Percentiles rank a stretch among this genome's conserved stretches.
These are phyloP conservation scores for Nomada ruficornis DNA, from an alignment of 2,888 invertebrate species.

Conservation along the genomic window DNA sequence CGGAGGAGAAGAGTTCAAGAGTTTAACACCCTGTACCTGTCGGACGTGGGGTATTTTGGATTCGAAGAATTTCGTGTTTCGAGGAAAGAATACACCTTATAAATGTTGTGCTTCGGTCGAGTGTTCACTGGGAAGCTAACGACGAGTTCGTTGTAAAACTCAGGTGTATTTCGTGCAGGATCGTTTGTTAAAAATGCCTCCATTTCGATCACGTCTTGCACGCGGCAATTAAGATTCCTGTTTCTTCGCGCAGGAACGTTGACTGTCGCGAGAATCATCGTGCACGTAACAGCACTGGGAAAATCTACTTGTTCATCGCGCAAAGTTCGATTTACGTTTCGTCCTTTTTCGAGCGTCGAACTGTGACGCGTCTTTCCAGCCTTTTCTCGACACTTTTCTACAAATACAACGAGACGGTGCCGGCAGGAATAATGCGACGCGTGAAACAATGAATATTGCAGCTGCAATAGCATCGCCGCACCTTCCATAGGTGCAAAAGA, in stretches of 20 bases:
- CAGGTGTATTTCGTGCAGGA: not conserved
- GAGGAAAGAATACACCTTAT: no score
- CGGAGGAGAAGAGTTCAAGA: not conserved
- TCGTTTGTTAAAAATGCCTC: not conserved
- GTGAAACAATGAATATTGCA: not conserved
- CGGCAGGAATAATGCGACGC: not conserved
- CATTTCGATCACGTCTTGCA: not conserved
- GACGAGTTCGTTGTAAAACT: not conserved
- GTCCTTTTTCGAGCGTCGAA: no score
- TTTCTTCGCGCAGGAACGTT: not conserved
- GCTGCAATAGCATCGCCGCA: not conserved
- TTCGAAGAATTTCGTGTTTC: not conserved
- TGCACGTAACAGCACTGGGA: not conserved
- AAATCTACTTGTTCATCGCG: no score
- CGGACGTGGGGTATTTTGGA: not conserved
- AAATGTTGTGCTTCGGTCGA: not conserved
- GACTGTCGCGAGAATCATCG: not conserved
- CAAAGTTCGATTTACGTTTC: no score
- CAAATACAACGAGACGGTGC: no score
- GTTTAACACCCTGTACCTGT: constrained; percentile 36
- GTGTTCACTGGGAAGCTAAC: not conserved
- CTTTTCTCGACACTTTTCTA: not conserved
- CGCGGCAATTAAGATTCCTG: constrained; percentile 6
- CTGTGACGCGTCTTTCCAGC: not conserved
- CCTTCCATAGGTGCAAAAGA: not conserved